Base-by-base conservation (phyloP, 2,888 invertebrate species). In the Cantharis flavilabris region DNA sequence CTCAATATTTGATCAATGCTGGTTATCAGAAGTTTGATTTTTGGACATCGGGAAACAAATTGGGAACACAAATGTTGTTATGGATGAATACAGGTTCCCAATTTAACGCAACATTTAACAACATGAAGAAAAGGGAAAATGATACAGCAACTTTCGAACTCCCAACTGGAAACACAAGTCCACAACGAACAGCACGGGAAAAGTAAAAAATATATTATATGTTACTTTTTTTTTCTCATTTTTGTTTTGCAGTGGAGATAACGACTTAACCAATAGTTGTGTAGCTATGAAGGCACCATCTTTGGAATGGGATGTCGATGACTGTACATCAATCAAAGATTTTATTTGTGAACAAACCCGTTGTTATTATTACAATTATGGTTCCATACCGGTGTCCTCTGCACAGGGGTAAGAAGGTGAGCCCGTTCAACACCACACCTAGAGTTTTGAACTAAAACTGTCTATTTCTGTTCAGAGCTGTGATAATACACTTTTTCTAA, bases 381-480 rank as follows among this genome's bases (percentile, higher is more conserved):
- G 95, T 88, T 95, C 95, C 89, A 95, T 95, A 91, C 95, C 95
- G 88, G 95, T 95, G 87, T 95, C 95, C 88, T 94, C 95, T 86
- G 93, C 95, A 92, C 95, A 96, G 95, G 95, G 95, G 95, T 96
- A 96, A 95, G 95, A 90, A 94, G 94, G 94, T 94, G 94, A 93
- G 93, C 86, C 86, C 85, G 82, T 81, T 82, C 83, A 83, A 82
- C 85, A 81, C 84, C 84, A 83, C 84, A 84, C 84, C 85, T 82
- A 81, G 84, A 67, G 65, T 18, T 67, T 20, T 67, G 23, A 67
- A 67, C n/a, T 67, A n/a, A 67, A 67, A 18, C 65, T 23, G 26
- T 67, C n/a, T 67, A 28, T 73, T 69, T 76, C 77, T 69, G 75
- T 63, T 70, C 74, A 77, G 77, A 77, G 77, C 74, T 77, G 77